These are phyloP conservation scores for Bubo scandiacus DNA, from an alignment of 2,113 vertebrate species.

Conservation along the genomic window DNA sequence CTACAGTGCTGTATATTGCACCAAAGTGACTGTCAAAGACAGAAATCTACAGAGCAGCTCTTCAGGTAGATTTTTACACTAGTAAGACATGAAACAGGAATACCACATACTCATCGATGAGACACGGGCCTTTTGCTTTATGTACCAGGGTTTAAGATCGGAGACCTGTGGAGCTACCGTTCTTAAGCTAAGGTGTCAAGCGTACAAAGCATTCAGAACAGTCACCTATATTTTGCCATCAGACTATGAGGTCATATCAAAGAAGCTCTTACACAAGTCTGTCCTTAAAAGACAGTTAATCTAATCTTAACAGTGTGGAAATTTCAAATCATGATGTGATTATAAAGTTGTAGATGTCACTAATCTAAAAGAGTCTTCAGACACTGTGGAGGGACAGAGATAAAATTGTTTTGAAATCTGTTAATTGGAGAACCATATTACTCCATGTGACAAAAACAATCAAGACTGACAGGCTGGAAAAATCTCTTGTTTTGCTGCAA, in stretches of 20 bases:
- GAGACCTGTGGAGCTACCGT: not conserved
- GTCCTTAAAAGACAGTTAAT: not conserved
- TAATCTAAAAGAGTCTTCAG: not conserved
- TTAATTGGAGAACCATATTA: not conserved
- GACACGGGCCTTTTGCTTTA: not conserved
- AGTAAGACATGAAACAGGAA: not conserved
- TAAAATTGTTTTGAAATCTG: slow-evolving; percentile 10
- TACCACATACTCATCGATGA: not conserved
- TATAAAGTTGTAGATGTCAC: not conserved
- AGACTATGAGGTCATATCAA: not conserved
- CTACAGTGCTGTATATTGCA: not conserved
- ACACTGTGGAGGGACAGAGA: not conserved
- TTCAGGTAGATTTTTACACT: not conserved
- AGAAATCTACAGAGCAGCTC: not conserved
- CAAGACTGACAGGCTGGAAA: slow-evolving; percentile 17
- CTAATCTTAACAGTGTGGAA: not conserved
- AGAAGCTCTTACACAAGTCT: not conserved
- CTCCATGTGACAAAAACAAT: slow-evolving; percentile 4
- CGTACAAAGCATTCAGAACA: not conserved
- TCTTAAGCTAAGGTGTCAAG: not conserved
- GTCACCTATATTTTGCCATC: not conserved
- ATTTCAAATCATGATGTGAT: not conserved
- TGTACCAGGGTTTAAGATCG: not conserved
- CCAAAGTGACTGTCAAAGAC: not conserved
- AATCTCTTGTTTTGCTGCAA: not conserved